Conservation (phyloP, 2,113 vertebrate species). For the Condylura cristata region DNA sequence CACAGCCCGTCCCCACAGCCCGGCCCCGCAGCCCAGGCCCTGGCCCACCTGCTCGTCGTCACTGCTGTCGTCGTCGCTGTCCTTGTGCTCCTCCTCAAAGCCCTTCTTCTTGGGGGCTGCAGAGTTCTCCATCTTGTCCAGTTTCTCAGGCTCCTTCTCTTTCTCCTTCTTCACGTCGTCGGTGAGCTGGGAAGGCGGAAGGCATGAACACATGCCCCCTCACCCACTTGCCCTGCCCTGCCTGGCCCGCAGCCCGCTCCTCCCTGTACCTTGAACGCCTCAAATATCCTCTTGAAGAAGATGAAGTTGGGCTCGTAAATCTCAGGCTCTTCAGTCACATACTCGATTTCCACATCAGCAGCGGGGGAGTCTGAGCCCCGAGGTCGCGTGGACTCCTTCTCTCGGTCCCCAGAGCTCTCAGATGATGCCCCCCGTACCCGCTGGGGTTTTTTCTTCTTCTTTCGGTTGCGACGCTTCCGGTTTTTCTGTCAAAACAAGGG, state of each 20-base stretch:
- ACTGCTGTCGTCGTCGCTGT: slow-evolving; percentile 91
- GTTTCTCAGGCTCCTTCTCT: slow-evolving; percentile 94
- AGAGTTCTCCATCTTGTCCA: slow-evolving; percentile 88
- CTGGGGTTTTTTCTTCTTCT: slow-evolving; percentile 89
- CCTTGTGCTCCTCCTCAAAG: slow-evolving; percentile 91
- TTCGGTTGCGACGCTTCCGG: slow-evolving; percentile 92
- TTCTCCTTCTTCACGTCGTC: slow-evolving; percentile 96
- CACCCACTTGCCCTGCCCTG: accelerated
- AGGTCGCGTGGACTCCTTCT: slow-evolving; percentile 80
- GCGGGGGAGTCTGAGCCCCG: slow-evolving; percentile 77
- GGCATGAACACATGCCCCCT: background rate
- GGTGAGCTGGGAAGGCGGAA: slow-evolving; percentile 85
- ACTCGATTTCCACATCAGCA: slow-evolving; percentile 91
- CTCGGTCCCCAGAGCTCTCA: slow-evolving; percentile 72
- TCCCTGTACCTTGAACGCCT: slow-evolving; percentile 92
- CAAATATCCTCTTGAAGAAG: slow-evolving; percentile 96
- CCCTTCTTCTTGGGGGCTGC: slow-evolving; percentile 90
- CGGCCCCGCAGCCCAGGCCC: accelerated
- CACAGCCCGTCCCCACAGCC: background rate
- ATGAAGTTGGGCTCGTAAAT: slow-evolving; percentile 95
- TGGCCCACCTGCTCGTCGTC: slow-evolving; percentile 83
- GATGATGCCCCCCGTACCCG: slow-evolving; percentile 37
- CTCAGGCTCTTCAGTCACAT: slow-evolving; percentile 93
- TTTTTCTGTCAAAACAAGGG: slow-evolving; percentile 87
- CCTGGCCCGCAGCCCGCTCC: accelerated